phyloP scores from a whole-genome alignment of 2,113 vertebrate genomes.

The Orientallactaga bullata region DNA sequence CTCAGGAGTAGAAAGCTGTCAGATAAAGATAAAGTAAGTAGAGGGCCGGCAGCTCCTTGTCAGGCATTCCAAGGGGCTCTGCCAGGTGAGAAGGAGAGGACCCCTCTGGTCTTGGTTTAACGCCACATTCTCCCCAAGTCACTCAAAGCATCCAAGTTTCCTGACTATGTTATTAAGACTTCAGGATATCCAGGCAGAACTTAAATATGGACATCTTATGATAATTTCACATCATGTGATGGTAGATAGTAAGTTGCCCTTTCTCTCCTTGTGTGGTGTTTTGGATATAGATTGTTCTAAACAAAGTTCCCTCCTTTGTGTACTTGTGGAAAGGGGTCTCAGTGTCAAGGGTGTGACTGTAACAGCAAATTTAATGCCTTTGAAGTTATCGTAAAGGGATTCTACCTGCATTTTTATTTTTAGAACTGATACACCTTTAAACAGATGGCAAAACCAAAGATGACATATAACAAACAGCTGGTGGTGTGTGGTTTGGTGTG shows the following conservation, averaged over 20 bases:
- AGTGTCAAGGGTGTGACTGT: not conserved
- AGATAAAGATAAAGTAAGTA: not conserved
- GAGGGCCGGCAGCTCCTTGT: not conserved
- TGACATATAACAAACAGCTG: not conserved
- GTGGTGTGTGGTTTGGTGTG: constrained; percentile 71
- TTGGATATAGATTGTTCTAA: not conserved
- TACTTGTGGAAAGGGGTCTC: not conserved
- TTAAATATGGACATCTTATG: not conserved
- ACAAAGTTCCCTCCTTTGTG: not conserved
- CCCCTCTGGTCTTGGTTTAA: not conserved
- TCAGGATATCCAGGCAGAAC: not conserved
- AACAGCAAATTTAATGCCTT: constrained; percentile 17
- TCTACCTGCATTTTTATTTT: constrained; percentile 21
- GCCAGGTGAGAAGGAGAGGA: not conserved
- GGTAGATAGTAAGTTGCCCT: not conserved
- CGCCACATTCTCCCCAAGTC: not conserved
- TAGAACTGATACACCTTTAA: constrained; percentile 32
- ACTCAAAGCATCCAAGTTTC: constrained; percentile 20
- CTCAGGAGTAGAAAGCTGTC: not conserved
- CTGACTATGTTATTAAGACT: not conserved
- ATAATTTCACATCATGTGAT: not conserved
- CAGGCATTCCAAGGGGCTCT: not conserved
- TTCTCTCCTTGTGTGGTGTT: not conserved
- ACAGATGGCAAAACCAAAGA: constrained; percentile 71
- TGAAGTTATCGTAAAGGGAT: not conserved